Evolutionary conservation across 2,113 vertebrate genomes (phyloP), one percentile per base, ranked within the genome.

Genomic region (Epinephelus lanceolatus): DNA sequence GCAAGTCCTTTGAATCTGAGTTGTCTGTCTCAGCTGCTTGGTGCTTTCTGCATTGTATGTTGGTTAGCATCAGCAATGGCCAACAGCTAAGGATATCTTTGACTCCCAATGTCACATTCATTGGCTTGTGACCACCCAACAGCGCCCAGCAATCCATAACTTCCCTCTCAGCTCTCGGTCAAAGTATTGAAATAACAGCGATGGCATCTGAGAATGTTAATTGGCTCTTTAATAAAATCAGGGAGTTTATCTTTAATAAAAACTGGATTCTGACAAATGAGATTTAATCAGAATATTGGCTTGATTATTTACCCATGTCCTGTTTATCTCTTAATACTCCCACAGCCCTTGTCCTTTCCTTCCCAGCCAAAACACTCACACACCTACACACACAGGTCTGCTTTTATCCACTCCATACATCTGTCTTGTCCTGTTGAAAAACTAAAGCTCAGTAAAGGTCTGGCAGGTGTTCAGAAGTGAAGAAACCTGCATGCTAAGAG

Each of bases 391-490:
- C 25, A 53, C 25, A 55, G 12, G 13, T 11, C 79, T 33, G 19
- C 52, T 49, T 81, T 83, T 80, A 87, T 83, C 73, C 76, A 23
- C 72, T 85, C 10, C 10, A 42, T 75, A 59, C 81, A 80, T 90
- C 80, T 90, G 71, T 80, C 76, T 76, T 25, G 52, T 89, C 76
- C 84, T 27, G 6, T 61, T 84, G 90, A 89, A 91, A 90, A 90
- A 76, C 40, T 65, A 83, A 90, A 92, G 92, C 89, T 92, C 87
- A 88, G 81, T 86, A 91, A 92, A 94, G 90, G 91, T 93, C 89
- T 84, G 17, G 8, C n/a, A 76, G 81, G 66, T 52, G 63, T 76
- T 76, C 42, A 21, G 71, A 76, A 42, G 55, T 71, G 68, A n/a
- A 73, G 83, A 62, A 83, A 76, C 19, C 82, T 85, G 86, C 77